These are phyloP conservation scores for Psylliodes chrysocephalus DNA, from an alignment of 2,888 invertebrate genomes.

Conservation along the genomic window DNA sequence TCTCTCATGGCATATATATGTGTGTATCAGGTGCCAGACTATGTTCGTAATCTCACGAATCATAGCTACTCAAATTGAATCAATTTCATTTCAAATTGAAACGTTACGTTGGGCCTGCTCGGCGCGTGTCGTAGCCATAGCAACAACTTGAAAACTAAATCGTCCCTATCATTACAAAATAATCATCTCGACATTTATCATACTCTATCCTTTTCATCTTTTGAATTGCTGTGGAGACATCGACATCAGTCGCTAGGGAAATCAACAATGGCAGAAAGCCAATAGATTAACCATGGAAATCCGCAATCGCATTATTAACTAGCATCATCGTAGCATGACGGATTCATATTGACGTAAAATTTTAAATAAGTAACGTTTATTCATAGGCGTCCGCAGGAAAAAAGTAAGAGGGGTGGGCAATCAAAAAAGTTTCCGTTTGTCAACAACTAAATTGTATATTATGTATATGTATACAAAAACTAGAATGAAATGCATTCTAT, in stretches of 20 bases:
- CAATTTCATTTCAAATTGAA: neutral
- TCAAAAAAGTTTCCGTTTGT: too few species aligned
- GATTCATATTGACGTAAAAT: too few species aligned
- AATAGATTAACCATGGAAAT: slow-evolving; percentile 4
- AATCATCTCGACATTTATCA: slow-evolving; percentile 35
- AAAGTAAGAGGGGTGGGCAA: too few species aligned
- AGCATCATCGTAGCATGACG: neutral
- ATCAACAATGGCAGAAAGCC: neutral
- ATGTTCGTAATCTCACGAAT: neutral
- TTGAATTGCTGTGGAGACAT: neutral
- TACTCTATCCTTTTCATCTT: slow-evolving; percentile 4
- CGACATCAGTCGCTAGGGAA: neutral
- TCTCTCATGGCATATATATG: too few species aligned
- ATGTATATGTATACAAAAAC: too few species aligned
- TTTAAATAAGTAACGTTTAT: neutral
- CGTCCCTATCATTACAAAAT: slow-evolving; percentile 46
- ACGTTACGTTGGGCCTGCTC: neutral
- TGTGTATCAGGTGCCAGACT: neutral
- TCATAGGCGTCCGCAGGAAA: too few species aligned
- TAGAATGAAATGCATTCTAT: too few species aligned
- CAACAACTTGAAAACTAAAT: slow-evolving; percentile 47
- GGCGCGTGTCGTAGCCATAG: slow-evolving; percentile 53
- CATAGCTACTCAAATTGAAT: neutral
- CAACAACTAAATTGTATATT: too few species aligned
- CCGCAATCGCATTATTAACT: neutral